Evolutionary conservation across 1,140 invertebrate genomes (phyloP).

Genomic region (Pogonus chalceus): DNA sequence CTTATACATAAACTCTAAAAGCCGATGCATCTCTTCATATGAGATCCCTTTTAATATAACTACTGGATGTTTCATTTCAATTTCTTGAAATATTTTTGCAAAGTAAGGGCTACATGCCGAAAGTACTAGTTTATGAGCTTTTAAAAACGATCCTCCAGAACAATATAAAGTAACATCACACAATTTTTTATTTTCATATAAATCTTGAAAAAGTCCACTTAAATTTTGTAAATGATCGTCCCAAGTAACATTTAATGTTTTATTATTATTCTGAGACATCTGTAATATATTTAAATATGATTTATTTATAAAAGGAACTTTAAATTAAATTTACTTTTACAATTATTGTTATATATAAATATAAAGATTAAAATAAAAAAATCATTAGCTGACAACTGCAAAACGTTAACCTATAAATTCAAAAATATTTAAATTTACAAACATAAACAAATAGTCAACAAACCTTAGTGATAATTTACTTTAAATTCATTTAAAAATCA

Average conservation of each 20-base stretch:
- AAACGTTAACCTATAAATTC: too few relatives aligned
- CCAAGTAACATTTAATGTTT: neutral
- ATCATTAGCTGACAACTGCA: too few relatives aligned
- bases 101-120: slow-evolving; percentile 66
- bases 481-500: too few relatives aligned
- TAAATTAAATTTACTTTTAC: too few relatives aligned
- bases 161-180: slow-evolving; percentile 53
- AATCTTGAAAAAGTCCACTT: slow-evolving; percentile 53
- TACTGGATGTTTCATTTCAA: slow-evolving; percentile 62
- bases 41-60: slow-evolving; percentile 58
- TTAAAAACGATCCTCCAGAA: slow-evolving; percentile 46
- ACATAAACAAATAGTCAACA: too few relatives aligned
- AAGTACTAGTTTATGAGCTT: slow-evolving; percentile 56
- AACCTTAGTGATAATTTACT: too few relatives aligned
- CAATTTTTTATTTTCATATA: slow-evolving; percentile 53
- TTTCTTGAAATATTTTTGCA: slow-evolving; percentile 52
- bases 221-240: slow-evolving; percentile 1
- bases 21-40: slow-evolving; percentile 56
- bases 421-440: too few relatives aligned
- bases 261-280: neutral
- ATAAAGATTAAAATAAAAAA: too few relatives aligned
- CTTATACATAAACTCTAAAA: slow-evolving; percentile 63
- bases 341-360: too few relatives aligned
- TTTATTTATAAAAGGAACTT: too few relatives aligned
- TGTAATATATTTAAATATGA: neutral